Percentiles rank a stretch among this genome's conserved stretches.
Evolutionary conservation across 2,888 invertebrate genomes (phyloP).

Genomic region (Timandra comae): DNA sequence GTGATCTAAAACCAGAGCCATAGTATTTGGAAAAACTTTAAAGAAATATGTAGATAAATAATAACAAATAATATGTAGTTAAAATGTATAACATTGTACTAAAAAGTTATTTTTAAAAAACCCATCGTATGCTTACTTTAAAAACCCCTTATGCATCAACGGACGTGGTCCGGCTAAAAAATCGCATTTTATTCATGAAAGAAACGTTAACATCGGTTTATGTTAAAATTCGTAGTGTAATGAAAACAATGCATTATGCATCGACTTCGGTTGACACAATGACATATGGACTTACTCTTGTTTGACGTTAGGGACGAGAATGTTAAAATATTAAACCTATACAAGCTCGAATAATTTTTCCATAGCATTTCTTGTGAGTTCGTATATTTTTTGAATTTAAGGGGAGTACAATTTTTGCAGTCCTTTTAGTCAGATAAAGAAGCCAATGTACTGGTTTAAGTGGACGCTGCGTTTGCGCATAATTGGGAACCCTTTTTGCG

Average conservation of each 20-base stretch:
- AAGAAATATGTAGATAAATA: too few relatives aligned
- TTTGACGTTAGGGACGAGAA: conserved; percentile 62
- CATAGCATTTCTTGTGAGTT: conserved; percentile 48
- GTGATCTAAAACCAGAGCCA: too few relatives aligned
- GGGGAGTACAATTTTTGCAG: conserved; percentile 45
- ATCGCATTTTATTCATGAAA: conserved; percentile 67
- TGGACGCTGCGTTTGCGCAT: conserved; percentile 65
- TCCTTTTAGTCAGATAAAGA: conserved; percentile 48
- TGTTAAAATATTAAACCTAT: conserved; percentile 53
- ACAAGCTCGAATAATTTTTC: conserved; percentile 47
- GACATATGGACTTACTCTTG: conserved; percentile 65
- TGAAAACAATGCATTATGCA: conserved; percentile 75
- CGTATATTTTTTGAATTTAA: conserved; percentile 40
- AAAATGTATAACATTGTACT: background rate
- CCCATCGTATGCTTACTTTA: background rate
- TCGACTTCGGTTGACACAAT: conserved; percentile 60
- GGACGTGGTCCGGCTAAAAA: conserved; percentile 49
- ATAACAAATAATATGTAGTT: too few relatives aligned
- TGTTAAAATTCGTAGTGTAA: conserved; percentile 74
- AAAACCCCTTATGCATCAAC: conserved; percentile 1
- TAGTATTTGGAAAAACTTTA: too few relatives aligned
- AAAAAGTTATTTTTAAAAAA: background rate
- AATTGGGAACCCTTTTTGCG: conserved; percentile 66
- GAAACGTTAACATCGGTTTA: conserved; percentile 72
- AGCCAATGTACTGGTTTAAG: conserved; percentile 55